Evolutionary conservation across 2,888 invertebrate genomes (phyloP), one percentile per base, ranked within the genome.

Genomic region (Hesperia comma): DNA sequence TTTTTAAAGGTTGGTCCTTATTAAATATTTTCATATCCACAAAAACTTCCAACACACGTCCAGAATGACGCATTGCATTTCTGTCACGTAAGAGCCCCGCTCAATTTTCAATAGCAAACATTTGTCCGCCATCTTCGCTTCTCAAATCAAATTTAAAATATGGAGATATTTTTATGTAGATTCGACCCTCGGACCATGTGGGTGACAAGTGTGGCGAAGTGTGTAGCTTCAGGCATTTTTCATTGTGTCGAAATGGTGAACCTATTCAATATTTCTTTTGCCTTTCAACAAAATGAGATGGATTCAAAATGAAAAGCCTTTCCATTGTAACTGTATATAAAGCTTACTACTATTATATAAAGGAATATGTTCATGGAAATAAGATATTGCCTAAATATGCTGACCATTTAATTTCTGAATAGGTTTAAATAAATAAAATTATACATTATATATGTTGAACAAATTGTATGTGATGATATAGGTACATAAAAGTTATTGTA

Each of bases 81-180:
- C 83, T 82, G 86, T 90, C 90, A 90, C 91, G 89, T 87, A 87
- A 87, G 82, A 78, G 80, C 83, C 81, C 82, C 80, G 79, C 84
- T 83, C 89, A 88, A 91, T 89, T 91, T 92, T 86, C 90, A 90
- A 91, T 90, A 83, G 92, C 87, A 92, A 92, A 92, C 90, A 92
- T 92, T 92, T 87, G 92, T 84, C 84, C 87, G 80, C 77, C 75
- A 82, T 87, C 82, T 79, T 79, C 72, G 71, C 70, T 75, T 85
- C 82, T 79, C 81, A 90, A 92, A 92, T 92, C 91, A 89, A 89
- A 92, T 92, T 92, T 91, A 89, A 91, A 91, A 89, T 90, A 88
- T 90, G 86, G 86, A 26, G 26, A 87, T 87, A 90, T 90, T 87
- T 86, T 85, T 84, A 88, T 87, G 86, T 85, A 87, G 84, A 87